Base-by-base conservation (phyloP, 2,113 vertebrate genomes). In the Motacilla alba region DNA sequence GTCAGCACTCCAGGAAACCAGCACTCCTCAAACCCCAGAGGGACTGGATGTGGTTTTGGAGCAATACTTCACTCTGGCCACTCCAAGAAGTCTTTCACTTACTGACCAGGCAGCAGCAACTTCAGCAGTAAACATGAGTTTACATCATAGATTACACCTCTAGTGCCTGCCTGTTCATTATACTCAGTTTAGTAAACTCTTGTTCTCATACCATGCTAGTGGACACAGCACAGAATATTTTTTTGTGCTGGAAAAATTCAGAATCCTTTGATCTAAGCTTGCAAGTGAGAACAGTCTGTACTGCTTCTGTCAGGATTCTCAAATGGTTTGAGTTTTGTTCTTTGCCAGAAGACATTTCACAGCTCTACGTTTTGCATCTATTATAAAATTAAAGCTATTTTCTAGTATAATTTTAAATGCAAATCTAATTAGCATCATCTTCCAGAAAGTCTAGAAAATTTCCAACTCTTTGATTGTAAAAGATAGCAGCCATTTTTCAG, bases 1-100 rank as follows among this genome's bases (percentile, higher is more conserved):
- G 80, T 55, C 89, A 85, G 75, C 35, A 94, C 33, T 94, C 73
- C 95, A 94, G 80, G 91, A 94, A 97, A 96, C 18, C 60, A 87
- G 46, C 73, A 87, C 73, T 95, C 83, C 87, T 83, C 62, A 96
- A 90, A 82, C 10, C 84, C 60, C 84, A 69, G 58, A 69, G 78
- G 82, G 76, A 86, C 53, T 79, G 43, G 14, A 13, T 80, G 59
- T 84, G 89, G 89, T 62, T 93, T 76, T 86, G 73, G n/a, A 75
- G 39, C 24, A 80, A 30, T 14, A 26, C 35, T 93, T 74, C 31
- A 68, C 12, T 43, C 43, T 27, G 18, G 46, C 8, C 21, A 24
- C 59, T 95, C 79, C 82, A 69, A 73, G 27, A 88, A 94, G 31
- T 77, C 91, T 93, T 90, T 88, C 72, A 78, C 64, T 76, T 49